Conservation (phyloP, 2,797 vertebrate genomes). For the Sebastes glaucus region DNA sequence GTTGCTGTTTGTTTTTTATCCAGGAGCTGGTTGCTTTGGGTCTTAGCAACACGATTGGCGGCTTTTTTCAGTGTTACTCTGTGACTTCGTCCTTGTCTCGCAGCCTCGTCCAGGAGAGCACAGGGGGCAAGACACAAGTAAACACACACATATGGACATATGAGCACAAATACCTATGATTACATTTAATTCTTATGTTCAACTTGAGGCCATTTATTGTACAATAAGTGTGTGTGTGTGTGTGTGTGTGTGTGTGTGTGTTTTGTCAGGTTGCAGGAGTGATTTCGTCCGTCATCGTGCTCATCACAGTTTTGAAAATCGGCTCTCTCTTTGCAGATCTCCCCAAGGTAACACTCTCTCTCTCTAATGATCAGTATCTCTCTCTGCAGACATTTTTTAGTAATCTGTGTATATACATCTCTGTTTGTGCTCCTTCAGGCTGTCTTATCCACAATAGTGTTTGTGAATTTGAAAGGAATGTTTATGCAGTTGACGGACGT, state of each 20-base stretch:
- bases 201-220: background rate
- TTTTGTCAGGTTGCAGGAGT: conserved; percentile 76
- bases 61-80: conserved; percentile 91
- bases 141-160: conserved; percentile 2
- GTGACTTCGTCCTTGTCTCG: conserved; percentile 94
- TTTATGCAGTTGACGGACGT: conserved; percentile 89
- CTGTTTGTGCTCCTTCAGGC: conserved; percentile 80
- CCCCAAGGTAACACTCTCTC: conserved; percentile 86
- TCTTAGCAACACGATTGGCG: conserved; percentile 87
- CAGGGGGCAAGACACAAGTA: conserved; percentile 94
- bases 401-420: background rate
- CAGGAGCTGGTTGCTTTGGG: conserved; percentile 94
- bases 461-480: conserved; percentile 95
- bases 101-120: conserved; percentile 91
- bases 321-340: conserved; percentile 90
- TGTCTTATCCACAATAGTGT: conserved; percentile 89
- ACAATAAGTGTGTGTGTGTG: background rate
- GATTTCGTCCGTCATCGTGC: conserved; percentile 87
- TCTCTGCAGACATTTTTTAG: background rate
- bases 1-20: background rate
- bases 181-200: background rate
- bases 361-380: background rate
- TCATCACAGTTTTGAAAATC: conserved; percentile 90
- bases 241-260: conserved; percentile 22
- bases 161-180: background rate